Conservation (phyloP, 2,888 invertebrate genomes). For the Leptopterna dolabrata region DNA sequence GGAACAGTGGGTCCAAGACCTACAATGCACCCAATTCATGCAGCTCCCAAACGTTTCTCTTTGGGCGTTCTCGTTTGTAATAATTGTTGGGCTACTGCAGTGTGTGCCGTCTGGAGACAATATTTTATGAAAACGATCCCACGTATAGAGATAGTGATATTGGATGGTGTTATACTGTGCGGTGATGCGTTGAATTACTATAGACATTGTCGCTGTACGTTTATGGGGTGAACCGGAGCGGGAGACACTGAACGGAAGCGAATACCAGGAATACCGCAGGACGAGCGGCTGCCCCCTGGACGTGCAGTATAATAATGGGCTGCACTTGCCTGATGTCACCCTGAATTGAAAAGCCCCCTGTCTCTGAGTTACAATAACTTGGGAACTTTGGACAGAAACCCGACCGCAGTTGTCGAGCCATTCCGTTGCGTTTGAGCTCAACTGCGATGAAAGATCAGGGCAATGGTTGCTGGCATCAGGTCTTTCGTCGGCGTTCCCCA, state of each 20-base stretch:
- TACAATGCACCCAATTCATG: background rate
- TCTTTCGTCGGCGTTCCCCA: background rate
- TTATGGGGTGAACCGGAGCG: background rate
- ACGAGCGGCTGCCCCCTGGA: background rate
- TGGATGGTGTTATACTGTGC: background rate
- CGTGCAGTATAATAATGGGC: background rate
- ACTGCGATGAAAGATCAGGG: background rate
- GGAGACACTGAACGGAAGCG: background rate
- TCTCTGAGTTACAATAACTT: background rate
- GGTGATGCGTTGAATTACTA: constrained; percentile 7
- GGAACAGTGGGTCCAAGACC: too few species aligned
- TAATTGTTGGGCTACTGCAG: background rate
- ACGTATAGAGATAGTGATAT: background rate
- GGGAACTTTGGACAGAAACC: background rate
- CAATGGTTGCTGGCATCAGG: background rate
- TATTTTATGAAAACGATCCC: background rate
- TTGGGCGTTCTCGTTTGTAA: background rate
- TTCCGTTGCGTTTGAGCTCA: background rate
- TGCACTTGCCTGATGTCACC: background rate
- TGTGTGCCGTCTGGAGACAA: background rate
- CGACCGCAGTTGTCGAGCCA: background rate
- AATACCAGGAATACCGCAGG: constrained; percentile 1
- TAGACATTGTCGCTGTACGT: background rate
- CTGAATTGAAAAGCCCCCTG: background rate
- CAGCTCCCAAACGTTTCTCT: background rate